Conservation (phyloP, 2,113 vertebrate species). For the Chlorodrepanis virens region DNA sequence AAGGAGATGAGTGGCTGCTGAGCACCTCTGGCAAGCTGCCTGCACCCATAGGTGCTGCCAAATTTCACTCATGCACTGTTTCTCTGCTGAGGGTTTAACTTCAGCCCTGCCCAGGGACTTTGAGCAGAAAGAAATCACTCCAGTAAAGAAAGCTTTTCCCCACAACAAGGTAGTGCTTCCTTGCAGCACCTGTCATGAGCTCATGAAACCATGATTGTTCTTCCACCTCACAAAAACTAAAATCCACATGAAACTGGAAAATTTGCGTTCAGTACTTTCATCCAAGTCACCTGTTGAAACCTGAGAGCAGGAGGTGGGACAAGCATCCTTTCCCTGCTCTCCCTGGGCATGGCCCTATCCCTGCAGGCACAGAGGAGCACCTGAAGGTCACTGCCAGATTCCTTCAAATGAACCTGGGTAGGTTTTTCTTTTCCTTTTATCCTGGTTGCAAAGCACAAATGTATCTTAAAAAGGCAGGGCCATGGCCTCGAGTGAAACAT, state of each 20-base stretch:
- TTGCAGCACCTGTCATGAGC: background rate
- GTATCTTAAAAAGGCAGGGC: background rate
- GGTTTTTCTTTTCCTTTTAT: background rate
- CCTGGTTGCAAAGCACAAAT: background rate
- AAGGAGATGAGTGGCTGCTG: accelerated
- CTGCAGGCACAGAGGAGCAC: background rate
- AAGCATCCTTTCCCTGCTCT: background rate
- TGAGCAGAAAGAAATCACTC: background rate
- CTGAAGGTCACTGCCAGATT: background rate
- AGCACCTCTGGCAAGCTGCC: accelerated
- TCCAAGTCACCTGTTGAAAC: background rate
- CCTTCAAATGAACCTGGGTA: background rate
- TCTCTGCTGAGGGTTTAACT: background rate
- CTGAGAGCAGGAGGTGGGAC: background rate
- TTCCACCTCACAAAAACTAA: background rate
- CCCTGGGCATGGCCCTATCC: accelerated
- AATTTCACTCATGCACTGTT: background rate
- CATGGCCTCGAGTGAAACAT: background rate
- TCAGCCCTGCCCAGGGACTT: background rate
- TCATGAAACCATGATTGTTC: accelerated
- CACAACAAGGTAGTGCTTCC: background rate
- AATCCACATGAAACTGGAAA: background rate
- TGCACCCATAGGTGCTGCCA: background rate
- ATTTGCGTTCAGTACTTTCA: background rate
- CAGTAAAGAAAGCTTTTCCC: background rate